Percentiles rank a stretch among this genome's conserved stretches.
Conservation (phyloP, 2,797 vertebrate genomes). For the Squalus acanthias region DNA sequence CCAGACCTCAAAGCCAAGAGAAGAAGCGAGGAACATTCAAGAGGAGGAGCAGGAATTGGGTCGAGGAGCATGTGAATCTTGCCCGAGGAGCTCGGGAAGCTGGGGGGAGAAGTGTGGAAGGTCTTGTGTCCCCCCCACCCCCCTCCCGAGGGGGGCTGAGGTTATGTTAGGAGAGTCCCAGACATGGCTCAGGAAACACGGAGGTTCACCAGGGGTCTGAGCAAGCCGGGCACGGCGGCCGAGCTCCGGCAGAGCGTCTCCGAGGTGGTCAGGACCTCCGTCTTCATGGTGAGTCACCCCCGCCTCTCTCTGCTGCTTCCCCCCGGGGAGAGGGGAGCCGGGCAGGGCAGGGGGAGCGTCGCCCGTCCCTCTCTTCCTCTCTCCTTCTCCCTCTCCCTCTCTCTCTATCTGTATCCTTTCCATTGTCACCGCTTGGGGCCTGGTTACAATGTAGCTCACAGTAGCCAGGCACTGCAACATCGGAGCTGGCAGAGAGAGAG, state of each 20-base stretch:
- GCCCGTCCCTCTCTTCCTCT: background rate
- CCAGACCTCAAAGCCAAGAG: background rate
- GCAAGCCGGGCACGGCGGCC: constrained; percentile 87
- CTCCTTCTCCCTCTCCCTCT: background rate
- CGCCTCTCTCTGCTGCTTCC: background rate
- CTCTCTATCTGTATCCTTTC: background rate
- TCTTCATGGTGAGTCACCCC: constrained; percentile 70
- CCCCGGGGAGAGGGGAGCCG: too few species aligned
- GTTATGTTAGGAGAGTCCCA: constrained; percentile 45
- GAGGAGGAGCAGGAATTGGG: background rate
- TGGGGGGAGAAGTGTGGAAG: constrained; percentile 36
- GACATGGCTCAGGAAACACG: constrained; percentile 70
- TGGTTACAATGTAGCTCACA: background rate
- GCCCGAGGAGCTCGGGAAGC: background rate
- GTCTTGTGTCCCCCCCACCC: constrained; percentile 40
- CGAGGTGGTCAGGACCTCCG: constrained; percentile 84
- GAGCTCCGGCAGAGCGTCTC: constrained; percentile 91
- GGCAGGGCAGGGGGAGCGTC: background rate
- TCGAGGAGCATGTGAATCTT: background rate
- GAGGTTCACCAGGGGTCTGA: constrained; percentile 86
- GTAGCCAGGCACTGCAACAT: background rate
- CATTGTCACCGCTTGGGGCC: background rate
- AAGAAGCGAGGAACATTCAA: background rate
- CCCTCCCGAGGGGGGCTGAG: background rate
- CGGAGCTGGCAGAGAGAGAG: background rate